A percentile compares a stretch with the other conserved stretches of the same genome.
Conservation (phyloP, 1,140 invertebrate genomes). For the Hesperophylax magnus region DNA sequence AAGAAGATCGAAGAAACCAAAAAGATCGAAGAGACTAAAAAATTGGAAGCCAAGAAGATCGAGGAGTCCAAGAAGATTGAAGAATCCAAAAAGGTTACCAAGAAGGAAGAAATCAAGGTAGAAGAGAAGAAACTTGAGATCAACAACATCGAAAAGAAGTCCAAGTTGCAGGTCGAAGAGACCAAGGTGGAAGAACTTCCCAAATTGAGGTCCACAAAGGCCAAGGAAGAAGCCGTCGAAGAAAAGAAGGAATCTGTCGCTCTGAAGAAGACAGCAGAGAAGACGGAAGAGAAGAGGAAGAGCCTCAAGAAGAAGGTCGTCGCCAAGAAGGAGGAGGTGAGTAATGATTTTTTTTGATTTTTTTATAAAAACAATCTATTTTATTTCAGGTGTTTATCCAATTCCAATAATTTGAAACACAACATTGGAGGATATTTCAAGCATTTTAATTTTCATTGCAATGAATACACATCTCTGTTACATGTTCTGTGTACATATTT, state of each 20-base stretch:
- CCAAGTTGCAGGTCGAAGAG: slow-evolving; percentile 64
- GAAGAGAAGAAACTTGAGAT: slow-evolving; percentile 59
- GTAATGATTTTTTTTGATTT: slow-evolving; percentile 50
- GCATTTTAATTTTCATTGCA: no score
- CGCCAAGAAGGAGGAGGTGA: slow-evolving; percentile 68
- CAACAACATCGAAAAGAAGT: slow-evolving; percentile 56
- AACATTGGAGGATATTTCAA: no score
- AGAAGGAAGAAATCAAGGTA: slow-evolving; percentile 59
- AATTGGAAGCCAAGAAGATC: slow-evolving; percentile 62
- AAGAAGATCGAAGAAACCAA: slow-evolving; percentile 67
- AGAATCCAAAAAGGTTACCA: slow-evolving; percentile 64
- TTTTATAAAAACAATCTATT: neutral
- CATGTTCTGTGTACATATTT: no score
- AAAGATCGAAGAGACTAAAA: slow-evolving; percentile 62
- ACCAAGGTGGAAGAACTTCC: slow-evolving; percentile 70
- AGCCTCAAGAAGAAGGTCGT: slow-evolving; percentile 67
- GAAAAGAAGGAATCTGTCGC: slow-evolving; percentile 63
- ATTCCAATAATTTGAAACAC: no score
- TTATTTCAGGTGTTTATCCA: no score
- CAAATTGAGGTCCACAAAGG: slow-evolving; percentile 70
- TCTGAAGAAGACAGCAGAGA: slow-evolving; percentile 63
- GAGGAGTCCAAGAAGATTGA: slow-evolving; percentile 70
- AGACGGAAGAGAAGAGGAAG: slow-evolving; percentile 65
- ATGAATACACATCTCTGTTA: no score
- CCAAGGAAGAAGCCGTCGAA: slow-evolving; percentile 69